phyloP scores from a whole-genome alignment of 2,113 vertebrate genomes.

The Athene noctua region DNA sequence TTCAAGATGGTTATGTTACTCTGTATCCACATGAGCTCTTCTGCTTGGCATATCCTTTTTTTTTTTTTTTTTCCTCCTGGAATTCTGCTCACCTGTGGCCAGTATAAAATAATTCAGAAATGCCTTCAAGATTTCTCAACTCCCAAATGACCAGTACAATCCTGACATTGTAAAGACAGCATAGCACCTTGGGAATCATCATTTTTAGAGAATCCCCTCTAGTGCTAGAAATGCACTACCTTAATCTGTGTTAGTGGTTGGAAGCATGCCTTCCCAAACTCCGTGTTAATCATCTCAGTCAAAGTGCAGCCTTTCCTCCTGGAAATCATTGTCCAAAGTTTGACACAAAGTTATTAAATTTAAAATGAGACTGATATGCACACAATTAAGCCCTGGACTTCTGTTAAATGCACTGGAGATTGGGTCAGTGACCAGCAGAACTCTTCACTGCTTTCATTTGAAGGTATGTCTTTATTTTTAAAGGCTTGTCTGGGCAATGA shows the following conservation, averaged over 20 bases:
- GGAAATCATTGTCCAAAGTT: not conserved
- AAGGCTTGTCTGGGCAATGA: not conserved
- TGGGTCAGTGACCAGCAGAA: not conserved
- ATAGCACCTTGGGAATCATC: not conserved
- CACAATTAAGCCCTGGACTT: not conserved
- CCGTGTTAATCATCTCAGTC: not conserved
- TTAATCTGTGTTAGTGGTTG: not conserved
- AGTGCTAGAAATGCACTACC: not conserved
- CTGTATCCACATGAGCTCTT: not conserved
- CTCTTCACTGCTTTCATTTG: not conserved
- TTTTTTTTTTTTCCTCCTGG: not conserved
- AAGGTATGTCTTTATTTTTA: not conserved
- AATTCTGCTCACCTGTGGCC: not conserved
- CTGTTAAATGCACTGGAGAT: not conserved
- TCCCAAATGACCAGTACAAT: not conserved
- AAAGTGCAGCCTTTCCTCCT: not conserved
- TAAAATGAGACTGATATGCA: not conserved
- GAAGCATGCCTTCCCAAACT: not conserved
- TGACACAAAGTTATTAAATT: not conserved
- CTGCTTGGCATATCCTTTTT: not conserved
- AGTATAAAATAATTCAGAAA: not conserved
- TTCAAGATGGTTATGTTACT: not conserved
- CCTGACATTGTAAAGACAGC: not conserved
- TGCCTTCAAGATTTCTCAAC: not conserved
- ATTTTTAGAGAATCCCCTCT: not conserved